Conservation (phyloP, 2,888 invertebrate species). For the Chalcis sispes region DNA sequence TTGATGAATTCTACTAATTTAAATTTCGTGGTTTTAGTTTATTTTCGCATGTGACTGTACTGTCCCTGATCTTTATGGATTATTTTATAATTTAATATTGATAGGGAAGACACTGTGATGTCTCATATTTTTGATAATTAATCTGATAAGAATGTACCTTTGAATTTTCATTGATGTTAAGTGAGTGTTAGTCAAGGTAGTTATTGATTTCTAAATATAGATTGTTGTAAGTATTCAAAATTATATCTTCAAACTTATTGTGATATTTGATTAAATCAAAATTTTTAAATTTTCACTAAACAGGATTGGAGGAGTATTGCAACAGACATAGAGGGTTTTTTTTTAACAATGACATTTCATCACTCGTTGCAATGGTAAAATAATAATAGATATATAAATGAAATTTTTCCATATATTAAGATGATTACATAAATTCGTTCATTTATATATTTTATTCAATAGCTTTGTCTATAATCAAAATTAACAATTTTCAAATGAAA, state of each 20-base stretch:
- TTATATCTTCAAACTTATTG: no score
- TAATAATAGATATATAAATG: background rate
- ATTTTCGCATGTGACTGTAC: conserved; percentile 47
- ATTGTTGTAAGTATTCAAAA: conserved; percentile 22
- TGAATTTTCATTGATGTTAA: conserved; percentile 42
- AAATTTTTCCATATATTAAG: no score
- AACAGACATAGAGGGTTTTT: conserved; percentile 14
- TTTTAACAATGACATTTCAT: conserved; percentile 35
- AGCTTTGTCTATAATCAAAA: no score
- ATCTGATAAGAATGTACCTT: conserved; percentile 6
- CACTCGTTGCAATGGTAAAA: conserved; percentile 24
- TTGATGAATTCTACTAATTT: conserved; percentile 15
- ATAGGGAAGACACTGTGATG: background rate
- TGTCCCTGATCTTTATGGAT: conserved; percentile 14
- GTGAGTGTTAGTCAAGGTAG: conserved; percentile 1
- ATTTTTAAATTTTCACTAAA: background rate
- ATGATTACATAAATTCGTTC: no score
- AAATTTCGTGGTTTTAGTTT: conserved; percentile 2
- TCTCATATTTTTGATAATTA: conserved; percentile 14
- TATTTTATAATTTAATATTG: conserved; percentile 5
- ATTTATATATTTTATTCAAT: no score
- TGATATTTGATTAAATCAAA: background rate
- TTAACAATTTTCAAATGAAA: no score
- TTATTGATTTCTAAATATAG: conserved; percentile 53
- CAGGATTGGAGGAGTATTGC: background rate